phyloP scores from a whole-genome alignment of 2,888 invertebrate genomes.

The Himalopsyche kuldschensis region DNA sequence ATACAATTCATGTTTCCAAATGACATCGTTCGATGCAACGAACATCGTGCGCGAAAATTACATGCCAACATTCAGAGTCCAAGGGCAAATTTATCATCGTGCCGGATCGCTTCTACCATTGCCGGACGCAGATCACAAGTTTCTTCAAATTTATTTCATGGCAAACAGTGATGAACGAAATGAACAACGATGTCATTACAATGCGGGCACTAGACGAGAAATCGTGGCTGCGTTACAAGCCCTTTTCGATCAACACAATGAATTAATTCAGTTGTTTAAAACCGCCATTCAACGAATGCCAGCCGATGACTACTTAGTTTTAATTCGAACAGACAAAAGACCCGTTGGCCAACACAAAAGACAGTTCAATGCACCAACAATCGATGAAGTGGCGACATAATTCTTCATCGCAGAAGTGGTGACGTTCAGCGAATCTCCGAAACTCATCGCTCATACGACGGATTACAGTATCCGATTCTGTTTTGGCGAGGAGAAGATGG shows the following conservation, averaged over 20 bases:
- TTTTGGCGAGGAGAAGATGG: conserved; percentile 41
- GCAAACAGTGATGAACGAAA: conserved; percentile 34
- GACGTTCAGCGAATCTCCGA: conserved; percentile 41
- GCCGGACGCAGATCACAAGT: conserved; percentile 33
- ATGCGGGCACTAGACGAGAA: conserved; percentile 26
- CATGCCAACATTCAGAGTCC: conserved; percentile 31
- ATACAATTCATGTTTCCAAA: neutral
- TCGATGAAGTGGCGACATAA: conserved; percentile 37
- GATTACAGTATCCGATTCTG: too few relatives aligned
- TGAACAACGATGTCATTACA: conserved; percentile 33
- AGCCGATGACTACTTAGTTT: conserved; percentile 43
- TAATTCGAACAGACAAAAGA: conserved; percentile 23
- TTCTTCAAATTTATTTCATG: conserved; percentile 32
- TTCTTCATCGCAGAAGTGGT: neutral
- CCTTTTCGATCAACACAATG: conserved; percentile 32
- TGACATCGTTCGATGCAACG: neutral
- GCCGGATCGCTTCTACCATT: conserved; percentile 37
- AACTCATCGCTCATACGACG: conserved; percentile 42
- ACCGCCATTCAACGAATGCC: conserved; percentile 40
- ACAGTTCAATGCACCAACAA: conserved; percentile 32
- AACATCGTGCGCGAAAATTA: neutral
- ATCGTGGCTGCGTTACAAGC: conserved; percentile 39
- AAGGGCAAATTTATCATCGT: conserved; percentile 41
- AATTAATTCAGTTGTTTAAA: conserved; percentile 27
- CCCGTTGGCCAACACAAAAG: conserved; percentile 32